Conservation (phyloP, 2,888 invertebrate species). For the Tetanocera ferruginea region DNA sequence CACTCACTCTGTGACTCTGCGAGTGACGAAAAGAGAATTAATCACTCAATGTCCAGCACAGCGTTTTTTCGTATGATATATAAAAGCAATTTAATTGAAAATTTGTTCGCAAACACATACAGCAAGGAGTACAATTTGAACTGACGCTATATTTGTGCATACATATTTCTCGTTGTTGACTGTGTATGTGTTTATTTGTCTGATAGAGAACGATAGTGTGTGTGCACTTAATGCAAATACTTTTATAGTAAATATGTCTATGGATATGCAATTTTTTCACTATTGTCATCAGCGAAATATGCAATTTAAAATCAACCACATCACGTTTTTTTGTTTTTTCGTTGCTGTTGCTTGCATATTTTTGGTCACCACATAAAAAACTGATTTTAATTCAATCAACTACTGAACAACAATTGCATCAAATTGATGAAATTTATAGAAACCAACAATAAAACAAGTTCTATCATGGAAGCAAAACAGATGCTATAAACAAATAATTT, state of each 20-base stretch:
- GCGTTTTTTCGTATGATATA: neutral
- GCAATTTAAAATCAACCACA: neutral
- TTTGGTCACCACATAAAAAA: no score
- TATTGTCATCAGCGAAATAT: neutral
- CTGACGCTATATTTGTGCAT: no score
- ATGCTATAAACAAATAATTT: no score
- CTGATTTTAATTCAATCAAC: no score
- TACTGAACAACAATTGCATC: no score
- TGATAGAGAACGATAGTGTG: neutral
- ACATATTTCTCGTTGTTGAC: neutral
- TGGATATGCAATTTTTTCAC: neutral
- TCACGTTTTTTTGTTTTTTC: neutral
- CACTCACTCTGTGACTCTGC: neutral
- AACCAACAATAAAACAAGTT: no score
- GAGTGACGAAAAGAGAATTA: constrained; percentile 5
- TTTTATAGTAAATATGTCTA: neutral
- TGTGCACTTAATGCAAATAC: neutral
- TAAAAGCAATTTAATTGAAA: constrained; percentile 39
- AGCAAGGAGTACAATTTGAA: no score
- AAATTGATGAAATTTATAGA: no score
- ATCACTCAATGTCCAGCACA: constrained; percentile 20
- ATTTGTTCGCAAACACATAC: neutral
- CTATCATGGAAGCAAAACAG: no score
- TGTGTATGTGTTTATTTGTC: neutral
- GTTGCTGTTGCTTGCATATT: no score